Percentiles rank a stretch among this genome's conserved stretches.
Conservation (phyloP, 2,888 invertebrate genomes). For the Prosopocoilus inquinatus region DNA sequence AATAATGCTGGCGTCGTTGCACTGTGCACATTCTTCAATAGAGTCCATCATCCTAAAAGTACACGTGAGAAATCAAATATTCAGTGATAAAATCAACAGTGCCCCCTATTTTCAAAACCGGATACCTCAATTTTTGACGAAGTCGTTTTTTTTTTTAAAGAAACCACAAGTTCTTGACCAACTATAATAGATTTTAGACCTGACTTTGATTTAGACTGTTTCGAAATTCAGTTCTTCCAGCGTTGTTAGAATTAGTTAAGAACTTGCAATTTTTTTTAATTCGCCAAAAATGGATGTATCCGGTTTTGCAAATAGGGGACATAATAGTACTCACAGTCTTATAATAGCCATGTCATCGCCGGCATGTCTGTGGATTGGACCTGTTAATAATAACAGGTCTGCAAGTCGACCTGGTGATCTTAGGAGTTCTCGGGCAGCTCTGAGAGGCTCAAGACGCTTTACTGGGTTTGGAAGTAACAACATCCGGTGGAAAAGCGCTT, state of each 20-base stretch:
- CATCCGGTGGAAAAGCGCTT: constrained; percentile 92
- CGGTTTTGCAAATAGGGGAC: too few relatives aligned
- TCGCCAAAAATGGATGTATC: too few relatives aligned
- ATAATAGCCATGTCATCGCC: constrained; percentile 80
- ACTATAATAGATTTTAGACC: too few relatives aligned
- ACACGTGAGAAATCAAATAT: neutral
- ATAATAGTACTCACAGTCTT: constrained; percentile 63
- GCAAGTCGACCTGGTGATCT: constrained; percentile 77
- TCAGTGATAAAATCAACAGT: too few relatives aligned
- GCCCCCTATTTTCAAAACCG: too few relatives aligned
- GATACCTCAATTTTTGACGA: too few relatives aligned
- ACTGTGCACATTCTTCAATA: constrained; percentile 87
- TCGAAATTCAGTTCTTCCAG: too few relatives aligned
- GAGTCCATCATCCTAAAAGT: constrained; percentile 81
- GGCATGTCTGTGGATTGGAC: constrained; percentile 62
- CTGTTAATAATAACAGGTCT: constrained; percentile 62
- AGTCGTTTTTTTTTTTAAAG: too few relatives aligned
- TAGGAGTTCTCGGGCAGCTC: constrained; percentile 78
- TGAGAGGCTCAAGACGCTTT: constrained; percentile 80
- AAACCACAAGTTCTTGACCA: too few relatives aligned
- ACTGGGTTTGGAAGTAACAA: constrained; percentile 82
- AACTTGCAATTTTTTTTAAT: constrained; percentile 5
- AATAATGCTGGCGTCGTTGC: constrained; percentile 73
- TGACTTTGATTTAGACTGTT: too few relatives aligned
- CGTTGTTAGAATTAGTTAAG: too few relatives aligned